Conservation (phyloP, 2,888 invertebrate genomes). For the Drosophila meridionalis region DNA sequence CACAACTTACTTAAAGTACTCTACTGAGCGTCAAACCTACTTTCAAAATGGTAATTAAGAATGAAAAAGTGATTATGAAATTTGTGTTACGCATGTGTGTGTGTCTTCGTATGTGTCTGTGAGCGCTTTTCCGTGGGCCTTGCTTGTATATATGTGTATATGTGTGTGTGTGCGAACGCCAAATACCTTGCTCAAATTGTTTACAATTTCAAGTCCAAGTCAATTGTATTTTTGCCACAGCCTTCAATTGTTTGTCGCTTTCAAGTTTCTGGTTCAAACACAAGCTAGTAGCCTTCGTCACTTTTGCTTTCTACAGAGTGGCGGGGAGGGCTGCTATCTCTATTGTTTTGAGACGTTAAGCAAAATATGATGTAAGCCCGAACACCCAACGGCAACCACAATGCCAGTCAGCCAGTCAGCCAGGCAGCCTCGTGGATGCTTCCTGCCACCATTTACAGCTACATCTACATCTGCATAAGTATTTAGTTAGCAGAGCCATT, state of each 20-base stretch:
- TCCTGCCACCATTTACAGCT: constrained; percentile 5
- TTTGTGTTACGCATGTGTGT: constrained; percentile 25
- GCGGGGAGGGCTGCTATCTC: constrained; percentile 26
- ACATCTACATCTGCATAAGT: constrained; percentile 20
- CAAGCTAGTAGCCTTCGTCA: constrained; percentile 28
- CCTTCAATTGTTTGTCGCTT: constrained; percentile 57
- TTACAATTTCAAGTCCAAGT: constrained; percentile 53
- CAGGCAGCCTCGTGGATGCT: constrained; percentile 1
- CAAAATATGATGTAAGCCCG: constrained; percentile 77
- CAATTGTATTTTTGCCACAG: constrained; percentile 58
- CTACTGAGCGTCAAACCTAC: constrained; percentile 26
- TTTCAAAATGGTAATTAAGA: constrained; percentile 70
- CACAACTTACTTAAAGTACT: constrained; percentile 14
- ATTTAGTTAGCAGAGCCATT: constrained; percentile 67
- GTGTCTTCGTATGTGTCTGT: not conserved
- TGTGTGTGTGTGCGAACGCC: constrained; percentile 16
- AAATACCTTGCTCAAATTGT: constrained; percentile 42
- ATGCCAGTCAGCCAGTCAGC: constrained; percentile 1
- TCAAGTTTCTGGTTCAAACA: constrained; percentile 19
- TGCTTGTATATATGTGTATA: constrained; percentile 15
- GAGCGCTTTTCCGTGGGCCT: not conserved
- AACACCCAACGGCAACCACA: constrained; percentile 37
- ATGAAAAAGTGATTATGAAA: constrained; percentile 67
- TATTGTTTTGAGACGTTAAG: constrained; percentile 67
- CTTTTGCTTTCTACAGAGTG: constrained; percentile 35